Base-by-base conservation (phyloP, 2,113 vertebrate species). In the Urocolius indicus region DNA sequence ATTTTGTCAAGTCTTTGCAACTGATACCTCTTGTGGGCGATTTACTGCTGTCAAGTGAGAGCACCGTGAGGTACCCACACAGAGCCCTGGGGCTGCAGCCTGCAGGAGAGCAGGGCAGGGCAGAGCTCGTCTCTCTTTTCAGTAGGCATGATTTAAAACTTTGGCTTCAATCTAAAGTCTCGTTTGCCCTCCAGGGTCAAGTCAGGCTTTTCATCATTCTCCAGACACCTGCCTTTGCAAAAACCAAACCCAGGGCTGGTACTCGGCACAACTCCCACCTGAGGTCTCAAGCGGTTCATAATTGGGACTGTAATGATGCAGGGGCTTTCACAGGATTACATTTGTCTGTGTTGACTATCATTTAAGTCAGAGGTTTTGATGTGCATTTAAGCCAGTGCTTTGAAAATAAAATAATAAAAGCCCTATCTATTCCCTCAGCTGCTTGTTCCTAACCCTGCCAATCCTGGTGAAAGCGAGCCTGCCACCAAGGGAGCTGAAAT, bases 161-260 rank as follows among this genome's bases (percentile, higher is more conserved):
- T 65, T 0, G 19, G 5, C 32, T 82, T 32, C 27, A 24, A 89
- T 79, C 82, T 62, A 13, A 92, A 91, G 51, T 76, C 59, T 38
- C 4, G 0, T 66, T 58, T 61, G 24, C n/a, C 75, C 89, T 90
- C 54, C 55, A 41, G 81, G 80, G 41, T 55, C 75, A 51, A 1
- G 49, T 45, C 65, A 48, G 36, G 20, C 86, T 86, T 93, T 95
- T 84, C 77, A 91, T 89, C 73, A 16, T 74, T 84, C 79, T 78
- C 52, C 49, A 21, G 21, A 79, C 59, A 49, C 57, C 77, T 36
- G 76, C 69, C 69, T 84, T 71, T 68, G 24, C n/a, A 78, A 51
- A 75, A 81, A 58, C 27, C 77, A 48, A 43, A 2, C 49, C 54
- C 13, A 7, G 5, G 5, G 45, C 58, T 84, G 59, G 36, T 72